Conservation (phyloP, 35 echinoderm and acorn worm species). For the Eucidaris tribuloides region DNA sequence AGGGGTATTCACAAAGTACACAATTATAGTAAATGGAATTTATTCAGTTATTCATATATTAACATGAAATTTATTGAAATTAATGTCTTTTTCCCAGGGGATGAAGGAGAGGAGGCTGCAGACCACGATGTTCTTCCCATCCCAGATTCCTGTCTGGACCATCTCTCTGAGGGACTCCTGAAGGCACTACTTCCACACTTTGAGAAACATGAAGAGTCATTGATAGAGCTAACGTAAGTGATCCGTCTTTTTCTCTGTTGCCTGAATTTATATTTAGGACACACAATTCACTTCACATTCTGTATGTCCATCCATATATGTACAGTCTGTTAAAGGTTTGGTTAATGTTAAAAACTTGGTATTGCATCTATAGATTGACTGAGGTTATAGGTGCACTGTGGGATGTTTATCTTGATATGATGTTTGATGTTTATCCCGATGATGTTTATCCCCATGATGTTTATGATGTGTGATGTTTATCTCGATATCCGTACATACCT, state of each 20-base stretch:
- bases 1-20: too few species aligned
- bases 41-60: too few species aligned
- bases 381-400: too few species aligned
- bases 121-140: neutral
- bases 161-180: constrained; percentile 53
- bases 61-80: too few species aligned
- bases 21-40: too few species aligned
- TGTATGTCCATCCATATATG: neutral
- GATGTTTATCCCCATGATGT: too few species aligned
- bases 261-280: neutral
- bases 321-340: neutral
- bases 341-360: neutral
- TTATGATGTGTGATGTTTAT: too few species aligned
- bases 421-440: too few species aligned
- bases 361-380: neutral
- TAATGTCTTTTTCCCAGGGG: too few species aligned
- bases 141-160: constrained; percentile 19
- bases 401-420: too few species aligned
- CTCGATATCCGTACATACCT: too few species aligned
- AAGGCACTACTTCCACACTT: constrained; percentile 67
- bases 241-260: neutral
- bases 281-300: neutral
- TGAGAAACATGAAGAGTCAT: constrained; percentile 59
- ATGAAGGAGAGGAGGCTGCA: neutral
- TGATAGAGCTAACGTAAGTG: constrained; percentile 78